Base-by-base conservation (phyloP, 2,797 vertebrate genomes). In the Centropyge bicolor region DNA sequence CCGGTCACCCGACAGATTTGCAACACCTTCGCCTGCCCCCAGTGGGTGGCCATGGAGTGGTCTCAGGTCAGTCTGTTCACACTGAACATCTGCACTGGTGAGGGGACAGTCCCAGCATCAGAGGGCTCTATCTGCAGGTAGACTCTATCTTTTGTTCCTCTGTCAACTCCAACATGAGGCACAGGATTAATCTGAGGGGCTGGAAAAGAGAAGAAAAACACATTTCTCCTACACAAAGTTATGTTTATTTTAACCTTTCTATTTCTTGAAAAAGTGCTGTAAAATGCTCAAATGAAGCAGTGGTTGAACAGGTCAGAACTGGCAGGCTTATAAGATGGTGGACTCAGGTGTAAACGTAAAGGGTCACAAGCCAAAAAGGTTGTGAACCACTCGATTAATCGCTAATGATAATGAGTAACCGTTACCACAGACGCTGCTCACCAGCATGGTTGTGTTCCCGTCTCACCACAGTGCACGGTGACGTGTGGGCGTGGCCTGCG, bases 41-140 rank as follows among this genome's bases (percentile, higher is more conserved):
- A 97, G 80, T 99, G 98, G 98, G 91, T 96, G 40, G 97, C 97
- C 51, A 97, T 98, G 97, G 97, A 98, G 61, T 99, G 97, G 98
- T 99, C 98, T 75, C 97, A 98, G 95, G 97, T 99, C 85, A 95
- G 94, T 74, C 35, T 63, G 17, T 55, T 22, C 2, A 24, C 55
- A 35, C 9, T 56, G 38, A 4, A 13, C 36, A 8, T 19, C 36
- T 35, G 14, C 43, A 27, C 16, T 31, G 4, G 27, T 31, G 4
- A 31, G 27, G 27, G 27, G 27, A 31, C 27, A 31, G n/a, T n/a
- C 27, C 4, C 27, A 31, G 27, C 27, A 31, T 31, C 27, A 31
- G 27, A 31, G 2, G 27, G 27, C 27, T 31, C 27, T 31, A 31
- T 31, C 27, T 31, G 27, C 27, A 31, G 27, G 27, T 31, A 31